Evolutionary conservation across 2,888 invertebrate species (phyloP), one percentile per base, ranked within the genome.

Genomic region (Zele albiditarsus): DNA sequence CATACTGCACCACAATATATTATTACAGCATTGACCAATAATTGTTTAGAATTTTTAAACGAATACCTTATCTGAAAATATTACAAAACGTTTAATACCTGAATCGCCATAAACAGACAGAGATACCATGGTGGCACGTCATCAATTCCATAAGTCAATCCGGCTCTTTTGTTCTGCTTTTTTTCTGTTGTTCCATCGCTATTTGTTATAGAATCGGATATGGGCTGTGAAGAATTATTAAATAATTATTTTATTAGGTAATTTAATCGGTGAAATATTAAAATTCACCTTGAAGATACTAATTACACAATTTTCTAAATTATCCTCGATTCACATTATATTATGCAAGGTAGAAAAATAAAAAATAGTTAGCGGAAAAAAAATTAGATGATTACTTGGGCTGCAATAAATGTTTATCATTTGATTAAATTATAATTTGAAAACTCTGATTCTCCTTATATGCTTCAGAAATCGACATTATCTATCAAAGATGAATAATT

Each of bases 41-140:
- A n/a, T 46, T 46, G 4, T 46, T n/a, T 3, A 10, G 3, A 46
- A 46, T n/a, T 46, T 16, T 1, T 46, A 16, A 12, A 38, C 4
- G 42, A 6, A 65, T 65, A 31, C 42, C 20, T 2, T 10, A 58
- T 10, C 25, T 1, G 27, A 53, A 27, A 23, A 53, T 28, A 3
- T 63, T 20, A 20, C 23, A 66, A 16, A 23, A 28, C 0, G n/a
- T 28, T 58, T 2, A 53, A 49, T 87, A 94, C 95, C 92, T 95
- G 96, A 73, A 96, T 90, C 16, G 96, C 96, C 90, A 96, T 92
- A 83, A 95, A 93, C 79, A 96, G 92, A 83, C 95, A 94, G 28
- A 96, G 91, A 86, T 96, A 96, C 96, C 96, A 96, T 0, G 96
- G 94, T 0, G 96, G 96, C 23, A 91, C 90, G 84, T 96, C 96